Percentiles rank a stretch among this genome's conserved stretches.
Evolutionary conservation across 2,113 vertebrate genomes (phyloP).

Genomic region (Scomber colias): DNA sequence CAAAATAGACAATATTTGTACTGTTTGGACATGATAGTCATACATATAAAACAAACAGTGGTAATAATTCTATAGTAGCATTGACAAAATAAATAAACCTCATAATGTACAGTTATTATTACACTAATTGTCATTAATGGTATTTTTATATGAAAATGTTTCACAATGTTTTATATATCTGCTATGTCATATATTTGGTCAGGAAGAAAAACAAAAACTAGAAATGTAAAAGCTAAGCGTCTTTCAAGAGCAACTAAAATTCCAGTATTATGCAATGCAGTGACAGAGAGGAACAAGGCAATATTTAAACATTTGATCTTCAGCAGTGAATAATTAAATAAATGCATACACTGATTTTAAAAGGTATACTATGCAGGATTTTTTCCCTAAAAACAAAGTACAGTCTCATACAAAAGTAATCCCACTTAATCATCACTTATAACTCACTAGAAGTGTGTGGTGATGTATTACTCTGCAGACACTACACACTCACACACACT

Average conservation of each 20-base stretch:
- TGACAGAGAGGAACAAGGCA: slow-evolving; percentile 33
- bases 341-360: slow-evolving; percentile 38
- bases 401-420: too few species aligned
- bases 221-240: slow-evolving; percentile 45
- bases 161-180: slow-evolving; percentile 38
- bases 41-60: slow-evolving; percentile 68
- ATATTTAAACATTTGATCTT: slow-evolving; percentile 42
- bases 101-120: slow-evolving; percentile 68
- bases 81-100: slow-evolving; percentile 79
- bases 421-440: too few species aligned
- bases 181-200: slow-evolving; percentile 69
- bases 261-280: slow-evolving; percentile 70
- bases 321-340: slow-evolving; percentile 36
- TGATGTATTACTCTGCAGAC: too few species aligned
- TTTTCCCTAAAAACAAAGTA: too few species aligned
- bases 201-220: slow-evolving; percentile 49
- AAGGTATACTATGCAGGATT: too few species aligned
- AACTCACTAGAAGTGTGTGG: too few species aligned
- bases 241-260: slow-evolving; percentile 45
- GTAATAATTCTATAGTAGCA: slow-evolving; percentile 57
- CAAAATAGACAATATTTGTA: slow-evolving; percentile 49
- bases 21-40: slow-evolving; percentile 50
- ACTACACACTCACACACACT: too few species aligned
- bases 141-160: slow-evolving; percentile 53
- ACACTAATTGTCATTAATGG: slow-evolving; percentile 40